phyloP scores from a whole-genome alignment of 2,113 vertebrate genomes.

The Archilochus colubris region DNA sequence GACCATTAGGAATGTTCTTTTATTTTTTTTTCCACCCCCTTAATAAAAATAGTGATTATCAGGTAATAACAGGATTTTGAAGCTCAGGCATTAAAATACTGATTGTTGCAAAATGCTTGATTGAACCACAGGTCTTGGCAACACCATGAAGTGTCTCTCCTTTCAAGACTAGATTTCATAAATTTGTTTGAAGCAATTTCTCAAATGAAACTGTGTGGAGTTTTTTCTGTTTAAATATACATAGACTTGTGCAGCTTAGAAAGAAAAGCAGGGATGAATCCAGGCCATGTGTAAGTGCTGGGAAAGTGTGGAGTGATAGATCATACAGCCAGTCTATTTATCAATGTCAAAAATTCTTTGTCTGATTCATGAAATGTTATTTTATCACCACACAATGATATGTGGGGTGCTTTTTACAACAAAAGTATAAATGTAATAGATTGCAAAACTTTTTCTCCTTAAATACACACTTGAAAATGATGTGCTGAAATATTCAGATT shows the following conservation, averaged over 20 bases:
- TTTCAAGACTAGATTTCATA: background rate
- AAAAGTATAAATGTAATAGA: background rate
- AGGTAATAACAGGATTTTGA: slow-evolving; percentile 29
- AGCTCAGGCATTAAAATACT: background rate
- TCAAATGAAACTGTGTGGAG: background rate
- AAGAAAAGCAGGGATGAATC: background rate
- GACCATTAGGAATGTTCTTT: background rate
- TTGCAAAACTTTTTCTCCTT: slow-evolving; percentile 32
- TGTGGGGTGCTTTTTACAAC: background rate
- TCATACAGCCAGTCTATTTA: background rate
- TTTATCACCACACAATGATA: background rate
- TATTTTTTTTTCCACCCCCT: background rate
- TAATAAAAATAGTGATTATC: background rate
- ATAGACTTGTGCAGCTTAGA: background rate
- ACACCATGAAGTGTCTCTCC: background rate
- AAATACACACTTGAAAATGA: slow-evolving; percentile 52
- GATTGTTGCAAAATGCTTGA: background rate
- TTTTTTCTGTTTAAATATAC: background rate
- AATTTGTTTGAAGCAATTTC: background rate
- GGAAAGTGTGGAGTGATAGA: background rate
- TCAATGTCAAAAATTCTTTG: background rate
- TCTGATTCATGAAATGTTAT: slow-evolving; percentile 4
- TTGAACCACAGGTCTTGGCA: background rate
- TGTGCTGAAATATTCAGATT: slow-evolving; percentile 47
- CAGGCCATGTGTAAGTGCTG: background rate